Evolutionary conservation across 2,888 invertebrate genomes (phyloP), one percentile per base, ranked within the genome.

Genomic region (Sinohyriopsis cumingii): DNA sequence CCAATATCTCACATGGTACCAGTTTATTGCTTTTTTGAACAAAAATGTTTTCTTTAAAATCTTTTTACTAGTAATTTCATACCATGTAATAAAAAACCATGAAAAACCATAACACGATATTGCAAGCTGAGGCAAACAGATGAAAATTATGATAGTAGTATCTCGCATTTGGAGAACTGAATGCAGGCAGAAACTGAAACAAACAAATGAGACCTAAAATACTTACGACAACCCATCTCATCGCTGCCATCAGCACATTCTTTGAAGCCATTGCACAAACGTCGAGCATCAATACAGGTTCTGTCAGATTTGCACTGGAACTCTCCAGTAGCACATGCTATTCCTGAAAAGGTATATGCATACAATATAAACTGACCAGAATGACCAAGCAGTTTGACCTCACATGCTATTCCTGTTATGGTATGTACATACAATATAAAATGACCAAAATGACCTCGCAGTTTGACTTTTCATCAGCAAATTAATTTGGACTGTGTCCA

Each of bases 161-260:
- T 15, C 45, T 45, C 12, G 5, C 45, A 45, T 15, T 15, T 45
- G 45, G 15, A 45, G 9, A 45, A 45, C 3, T 45, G 2, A 45
- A 45, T 45, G 45, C 15, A 12, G 45, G 45, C 45, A 45, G 45
- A 45, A 45, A 15, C 12, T 18, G 20, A 25, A 61, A 24, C 28
- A 28, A 24, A 61, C 15, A 61, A 24, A 24, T 25, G 20, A 61
- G 25, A 25, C 12, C 45, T 15, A n/a, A 5, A 69, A 55, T 57
- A 79, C 83, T 76, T 75, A 84, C 83, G 79, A 66, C 85, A 85
- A 57, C 78, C 81, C 24, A 67, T 71, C 67, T 85, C 84, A 72
- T 85, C 85, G 9, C 77, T 80, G 18, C 85, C 79, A 72, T 85
- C 84, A 18, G 72, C 56, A 65, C 85, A 85, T 59, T 85, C 85